These are phyloP conservation scores for Sialis fuliginosa DNA, from an alignment of 2,888 invertebrate genomes.

Conservation along the genomic window DNA sequence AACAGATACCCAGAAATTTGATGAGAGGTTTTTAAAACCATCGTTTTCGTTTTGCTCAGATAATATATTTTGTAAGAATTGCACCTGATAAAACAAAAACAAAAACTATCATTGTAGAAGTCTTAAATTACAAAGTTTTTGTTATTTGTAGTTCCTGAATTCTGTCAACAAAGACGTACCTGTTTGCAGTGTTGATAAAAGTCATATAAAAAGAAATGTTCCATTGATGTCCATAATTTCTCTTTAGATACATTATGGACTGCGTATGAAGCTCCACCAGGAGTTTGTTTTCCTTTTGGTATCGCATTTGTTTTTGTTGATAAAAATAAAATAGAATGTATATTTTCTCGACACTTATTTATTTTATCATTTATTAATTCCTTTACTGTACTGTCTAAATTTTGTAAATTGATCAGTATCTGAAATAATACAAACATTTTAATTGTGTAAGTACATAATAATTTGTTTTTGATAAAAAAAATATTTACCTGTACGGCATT, in stretches of 20 bases:
- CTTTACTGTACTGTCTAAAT: conserved; percentile 31
- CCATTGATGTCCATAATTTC: conserved; percentile 76
- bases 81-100: conserved; percentile 21
- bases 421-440: conserved; percentile 11
- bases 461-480: neutral
- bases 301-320: conserved; percentile 10
- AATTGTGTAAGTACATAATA: too few relatives aligned
- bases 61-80: conserved; percentile 31
- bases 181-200: conserved; percentile 55
- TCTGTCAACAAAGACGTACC: conserved; percentile 20
- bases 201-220: conserved; percentile 64
- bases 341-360: conserved; percentile 31
- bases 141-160: conserved; percentile 2
- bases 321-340: conserved; percentile 32
- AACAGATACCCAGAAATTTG: conserved; percentile 33
- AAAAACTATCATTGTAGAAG: conserved; percentile 9
- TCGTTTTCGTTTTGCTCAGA: conserved; percentile 27
- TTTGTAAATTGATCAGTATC: conserved; percentile 25
- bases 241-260: conserved; percentile 31
- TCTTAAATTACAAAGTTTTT: too few relatives aligned
- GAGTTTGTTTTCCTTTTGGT: conserved; percentile 23
- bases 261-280: conserved; percentile 34
- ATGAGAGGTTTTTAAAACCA: conserved; percentile 27
- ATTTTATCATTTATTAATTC: conserved; percentile 32
- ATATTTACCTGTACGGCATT: conserved; percentile 42